Conservation (phyloP, 1,140 invertebrate genomes). For the Heterodera carotae region DNA sequence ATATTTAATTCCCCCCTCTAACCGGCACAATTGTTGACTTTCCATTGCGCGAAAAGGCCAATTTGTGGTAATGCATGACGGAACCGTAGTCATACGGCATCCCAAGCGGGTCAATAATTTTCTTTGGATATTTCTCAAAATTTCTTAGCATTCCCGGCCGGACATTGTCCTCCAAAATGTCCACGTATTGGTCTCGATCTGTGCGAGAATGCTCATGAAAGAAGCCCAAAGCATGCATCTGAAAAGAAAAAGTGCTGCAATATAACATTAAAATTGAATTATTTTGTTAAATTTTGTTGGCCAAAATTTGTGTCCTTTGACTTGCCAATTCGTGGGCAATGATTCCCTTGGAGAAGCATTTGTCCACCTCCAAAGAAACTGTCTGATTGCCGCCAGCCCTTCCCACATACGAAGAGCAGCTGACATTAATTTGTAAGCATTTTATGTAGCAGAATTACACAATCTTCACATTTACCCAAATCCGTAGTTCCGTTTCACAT, state of each 20-base stretch:
- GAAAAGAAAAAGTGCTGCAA: not conserved
- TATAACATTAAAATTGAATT: not conserved
- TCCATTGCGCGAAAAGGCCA: slow-evolving; percentile 63
- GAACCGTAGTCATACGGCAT: slow-evolving; percentile 65
- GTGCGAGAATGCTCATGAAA: slow-evolving; percentile 65
- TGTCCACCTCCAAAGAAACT: slow-evolving; percentile 63
- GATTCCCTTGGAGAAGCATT: slow-evolving; percentile 65
- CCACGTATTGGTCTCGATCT: slow-evolving; percentile 62
- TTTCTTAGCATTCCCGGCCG: slow-evolving; percentile 64
- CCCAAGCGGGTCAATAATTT: slow-evolving; percentile 63
- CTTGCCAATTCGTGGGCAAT: slow-evolving; percentile 65
- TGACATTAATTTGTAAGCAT: slow-evolving; percentile 31
- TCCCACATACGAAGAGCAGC: slow-evolving; percentile 65
- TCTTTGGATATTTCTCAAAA: slow-evolving; percentile 65
- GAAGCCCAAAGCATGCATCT: slow-evolving; percentile 52
- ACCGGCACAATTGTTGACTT: slow-evolving; percentile 61
- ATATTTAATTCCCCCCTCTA: not conserved
- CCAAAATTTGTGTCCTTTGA: slow-evolving; percentile 12
- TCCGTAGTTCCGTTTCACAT: slow-evolving; percentile 62
- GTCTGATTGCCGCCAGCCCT: slow-evolving; percentile 65
- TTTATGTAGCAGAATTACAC: not conserved
- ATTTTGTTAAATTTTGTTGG: too few relatives aligned
- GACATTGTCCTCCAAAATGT: slow-evolving; percentile 64
- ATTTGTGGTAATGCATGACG: slow-evolving; percentile 64
- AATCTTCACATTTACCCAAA: slow-evolving; percentile 50